Evolutionary conservation across 2,888 invertebrate species (phyloP), one percentile per base, ranked within the genome.

Genomic region (Bimastos eiseni): DNA sequence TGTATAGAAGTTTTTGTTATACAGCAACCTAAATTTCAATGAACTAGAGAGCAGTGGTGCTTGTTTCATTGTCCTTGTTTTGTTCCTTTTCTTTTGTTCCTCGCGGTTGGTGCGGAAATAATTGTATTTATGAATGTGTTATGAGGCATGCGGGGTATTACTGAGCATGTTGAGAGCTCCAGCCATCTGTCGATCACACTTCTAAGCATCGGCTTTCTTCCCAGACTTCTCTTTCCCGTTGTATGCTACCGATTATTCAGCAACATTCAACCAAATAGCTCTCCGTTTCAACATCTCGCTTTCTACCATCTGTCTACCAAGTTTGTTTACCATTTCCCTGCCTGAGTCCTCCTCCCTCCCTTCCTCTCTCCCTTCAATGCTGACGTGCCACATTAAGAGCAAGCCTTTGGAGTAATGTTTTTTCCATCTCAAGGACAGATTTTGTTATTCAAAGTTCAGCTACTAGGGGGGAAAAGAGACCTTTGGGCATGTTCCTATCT

Each of bases 281-380:
- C 30, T 70, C n/a, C 17, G 11, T 70, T n/a, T 70, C 70, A 70
- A 11, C 70, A 70, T 5, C n/a, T 70, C 70, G 70, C 17, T 70
- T 44, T 44, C 44, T 44, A 36, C 89, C 89, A 41, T 44, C 89
- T 89, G 38, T 44, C 41, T 44, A 21, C 41, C 89, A 37, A n/a
- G 38, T n/a, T 89, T 44, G 38, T 89, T 44, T 44, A 44, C 89
- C 89, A 41, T 44, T 44, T 89, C 89, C 44, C 41, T 41, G 34
- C 41, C 38, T 41, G 0, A 37, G 21, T 41, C 89, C n/a, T 2
- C n/a, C 30, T 41, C 36, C 30, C n/a, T 44, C 38, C 17, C 17
- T 44, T 36, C 11, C n/a, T 38, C 38, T 24, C 88, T 88, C 38
- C 36, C 34, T 88, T 38, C 88, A 8, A 8, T 33, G 36, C 88